phyloP scores from a whole-genome alignment of 92 coral and sea anemone species.

The Parazoanthus atlanticus region DNA sequence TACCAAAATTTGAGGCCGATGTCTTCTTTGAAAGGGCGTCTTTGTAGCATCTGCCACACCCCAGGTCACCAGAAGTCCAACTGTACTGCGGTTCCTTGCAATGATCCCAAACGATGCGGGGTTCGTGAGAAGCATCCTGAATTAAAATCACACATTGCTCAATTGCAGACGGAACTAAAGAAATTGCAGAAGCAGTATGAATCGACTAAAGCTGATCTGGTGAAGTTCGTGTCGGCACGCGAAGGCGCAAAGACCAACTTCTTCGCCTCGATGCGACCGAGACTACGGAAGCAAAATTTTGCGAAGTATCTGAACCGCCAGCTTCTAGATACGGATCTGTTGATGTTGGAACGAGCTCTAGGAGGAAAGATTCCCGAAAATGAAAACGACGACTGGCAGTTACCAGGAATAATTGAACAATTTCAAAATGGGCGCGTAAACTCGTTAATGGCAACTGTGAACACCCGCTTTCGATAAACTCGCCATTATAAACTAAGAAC shows the following conservation, averaged over 20 bases:
- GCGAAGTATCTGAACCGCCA: slow-evolving; percentile 41
- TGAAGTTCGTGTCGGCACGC: slow-evolving; percentile 24
- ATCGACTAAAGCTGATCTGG: slow-evolving; percentile 30
- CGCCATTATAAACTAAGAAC: too few species aligned
- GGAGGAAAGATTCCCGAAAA: slow-evolving; percentile 30
- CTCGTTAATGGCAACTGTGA: slow-evolving; percentile 10
- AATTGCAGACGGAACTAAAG: slow-evolving; percentile 51
- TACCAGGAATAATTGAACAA: slow-evolving; percentile 44
- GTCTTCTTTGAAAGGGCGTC: not conserved
- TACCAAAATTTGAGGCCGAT: slow-evolving; percentile 8
- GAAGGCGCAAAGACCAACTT: slow-evolving; percentile 53
- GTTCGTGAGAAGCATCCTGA: slow-evolving; percentile 48
- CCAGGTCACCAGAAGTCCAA: slow-evolving; percentile 48
- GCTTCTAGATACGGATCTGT: slow-evolving; percentile 38
- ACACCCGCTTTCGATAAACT: too few species aligned
- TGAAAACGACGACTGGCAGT: slow-evolving; percentile 43
- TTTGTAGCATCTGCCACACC: slow-evolving; percentile 47
- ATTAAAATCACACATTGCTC: slow-evolving; percentile 7
- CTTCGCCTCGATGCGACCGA: slow-evolving; percentile 46
- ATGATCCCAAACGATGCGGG: slow-evolving; percentile 42
- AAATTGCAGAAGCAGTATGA: slow-evolving; percentile 46
- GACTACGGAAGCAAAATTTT: slow-evolving; percentile 37
- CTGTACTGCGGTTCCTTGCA: slow-evolving; percentile 36
- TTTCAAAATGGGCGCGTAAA: slow-evolving; percentile 22
- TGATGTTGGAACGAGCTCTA: slow-evolving; percentile 42